Base-by-base conservation (phyloP, 2,113 vertebrate species). In the Microcebus griseorufus region DNA sequence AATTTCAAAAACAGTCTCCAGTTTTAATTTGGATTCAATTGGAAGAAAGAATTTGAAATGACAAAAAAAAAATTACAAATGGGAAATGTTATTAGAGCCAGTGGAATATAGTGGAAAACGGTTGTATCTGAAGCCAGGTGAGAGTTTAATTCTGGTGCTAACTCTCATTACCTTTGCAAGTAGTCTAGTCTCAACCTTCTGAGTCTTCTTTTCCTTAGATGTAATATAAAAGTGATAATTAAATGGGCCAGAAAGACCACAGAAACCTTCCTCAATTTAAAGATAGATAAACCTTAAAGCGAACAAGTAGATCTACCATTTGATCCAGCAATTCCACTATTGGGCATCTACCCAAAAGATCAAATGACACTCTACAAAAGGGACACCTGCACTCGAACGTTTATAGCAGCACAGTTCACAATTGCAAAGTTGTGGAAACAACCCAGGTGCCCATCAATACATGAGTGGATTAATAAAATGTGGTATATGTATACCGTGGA, bases 1-100 rank as follows among this genome's bases (percentile, higher is more conserved):
- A 48, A 94, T 87, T 93, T 86, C 82, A 37, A 82, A 84, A 90
- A 80, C 3, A 65, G 29, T 65, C 51, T 82, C 37, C 23, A 17
- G 45, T 88, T 94, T 81, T 84, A 93, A 90, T 87, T 73, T 64
- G 32, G 17, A 78, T 64, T 62, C 11, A 23, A 92, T 82, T 88
- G 27, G 34, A 90, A 95, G 48, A 58, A 81, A 87, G 29, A 65
- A 76, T 87, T 75, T 89, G 70, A 95, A 87, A 96, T 18, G 65
- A 64, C 39, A 60, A 22, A 70, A 87, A 87, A 39, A 65, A 32
- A 25, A 37, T 18, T 20, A 51, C 17, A 72, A 22, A 62, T 53
- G 9, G 42, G 17, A 34, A 39, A 34, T 45, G 16, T 80, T 58
- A 55, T 75, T 37, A 87, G 75, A 78, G 51, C 27, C 6, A 4